Percentiles rank a stretch among this genome's conserved stretches.
Evolutionary conservation across 2,888 invertebrate genomes (phyloP).

Genomic region (Ischnura elegans): DNA sequence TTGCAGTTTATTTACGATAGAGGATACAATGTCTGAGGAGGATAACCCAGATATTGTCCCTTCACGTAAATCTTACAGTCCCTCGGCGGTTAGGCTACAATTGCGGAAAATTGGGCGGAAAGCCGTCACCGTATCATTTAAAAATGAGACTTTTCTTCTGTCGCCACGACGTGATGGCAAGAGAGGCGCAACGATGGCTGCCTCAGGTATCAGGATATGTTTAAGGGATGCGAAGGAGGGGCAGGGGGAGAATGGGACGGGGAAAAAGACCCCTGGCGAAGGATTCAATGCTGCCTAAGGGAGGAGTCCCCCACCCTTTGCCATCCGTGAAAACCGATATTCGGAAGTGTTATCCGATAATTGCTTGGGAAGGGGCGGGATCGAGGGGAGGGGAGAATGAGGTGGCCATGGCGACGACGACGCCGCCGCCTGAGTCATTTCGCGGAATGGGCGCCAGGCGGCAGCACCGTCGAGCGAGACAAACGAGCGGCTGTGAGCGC

Average conservation of each 20-base stretch:
- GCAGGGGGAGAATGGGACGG: background rate
- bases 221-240: background rate
- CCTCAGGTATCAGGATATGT: background rate
- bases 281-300: too few species aligned
- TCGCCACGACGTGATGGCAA: too few species aligned
- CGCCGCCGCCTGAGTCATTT: background rate
- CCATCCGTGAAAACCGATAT: conserved; percentile 53
- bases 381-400: background rate
- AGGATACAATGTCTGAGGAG: too few species aligned
- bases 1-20: too few species aligned
- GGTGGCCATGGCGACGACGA: background rate
- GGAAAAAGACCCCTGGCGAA: too few species aligned
- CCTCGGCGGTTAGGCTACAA: too few species aligned
- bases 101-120: too few species aligned
- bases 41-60: too few species aligned
- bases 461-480: background rate
- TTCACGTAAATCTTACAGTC: too few species aligned
- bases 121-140: too few species aligned
- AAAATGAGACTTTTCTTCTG: too few species aligned
- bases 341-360: conserved; percentile 63
- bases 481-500: background rate
- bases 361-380: conserved; percentile 28
- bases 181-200: background rate
- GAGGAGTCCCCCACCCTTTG: background rate
- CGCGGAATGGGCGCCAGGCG: background rate